Base-by-base conservation (phyloP, 1,140 invertebrate species). In the Muscidifurax raptorellus region DNA sequence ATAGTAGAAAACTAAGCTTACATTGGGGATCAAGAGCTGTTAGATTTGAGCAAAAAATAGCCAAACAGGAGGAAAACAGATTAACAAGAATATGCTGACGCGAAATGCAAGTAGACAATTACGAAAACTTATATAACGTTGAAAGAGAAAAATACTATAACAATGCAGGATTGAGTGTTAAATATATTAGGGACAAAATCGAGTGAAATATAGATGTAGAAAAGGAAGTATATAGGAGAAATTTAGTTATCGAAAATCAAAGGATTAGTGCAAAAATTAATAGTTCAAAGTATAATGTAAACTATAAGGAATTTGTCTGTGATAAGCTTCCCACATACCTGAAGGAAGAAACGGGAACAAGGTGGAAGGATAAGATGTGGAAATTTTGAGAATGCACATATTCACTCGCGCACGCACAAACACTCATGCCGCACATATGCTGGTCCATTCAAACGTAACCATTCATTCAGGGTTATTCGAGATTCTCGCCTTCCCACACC, bases 11-110 rank as follows among this genome's bases (percentile, higher is more conserved):
- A 76, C 0, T 87, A 13, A 81, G 40, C 7, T 25, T 75, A 22
- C 67, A 64, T 25, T 86, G 75, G 76, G 77, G 52, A 4, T 18
- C 36, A 1, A 83, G 84, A 64, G 79, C 82, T 18, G 0, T 82
- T 3, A 78, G 82, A 1, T 87, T 64, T 66, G 81, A 86, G 28
- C 59, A 80, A 7, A 85, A 78, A 74, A 64, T 83, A 36, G 74
- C 80, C 18, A 71, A 47, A 13, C 15, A 75, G 13, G 52, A 80
- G 6, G 67, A 77, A 4, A n/a, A 83, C 15, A 71, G 44, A 52
- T 44, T 81, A 27, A 80, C 72, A 10, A 87, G n/a, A 66, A 66
- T 66, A 1, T 66, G 64, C 10, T 66, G 64, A 22, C 6, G 15
- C 2, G 64, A 66, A 27, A 66, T 13, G 22, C 7, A 13, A 66